Evolutionary conservation across 2,888 invertebrate genomes (phyloP), one percentile per base, ranked within the genome.

Genomic region (Campaea margaritaria): DNA sequence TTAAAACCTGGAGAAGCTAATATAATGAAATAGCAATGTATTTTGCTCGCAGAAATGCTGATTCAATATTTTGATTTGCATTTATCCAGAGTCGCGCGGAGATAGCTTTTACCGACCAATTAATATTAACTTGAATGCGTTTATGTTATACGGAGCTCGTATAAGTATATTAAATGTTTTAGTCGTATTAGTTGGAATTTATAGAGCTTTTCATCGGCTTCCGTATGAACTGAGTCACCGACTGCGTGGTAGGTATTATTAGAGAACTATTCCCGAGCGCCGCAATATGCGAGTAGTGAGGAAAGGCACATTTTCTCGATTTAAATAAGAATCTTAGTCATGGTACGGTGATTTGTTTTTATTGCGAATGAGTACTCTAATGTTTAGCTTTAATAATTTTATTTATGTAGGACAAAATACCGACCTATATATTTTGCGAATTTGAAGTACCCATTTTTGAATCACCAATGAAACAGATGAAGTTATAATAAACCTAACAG

Each of bases 181-280:
- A 73, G 70, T 73, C 64, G 76, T 83, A 86, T 84, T 81, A 73
- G 70, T 73, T 64, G 76, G 79, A 82, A 85, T 87, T 83, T 83
- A 83, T 83, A 82, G 78, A 81, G 74, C 78, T 85, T 86, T 84
- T 83, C 80, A 76, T 78, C 76, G 76, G 81, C 83, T 87, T 86
- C 85, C 83, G 83, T 75, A 76, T 83, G 76, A 74, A 83, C 76
- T 89, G 89, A 87, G 78, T 67, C 78, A 73, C 39, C 21, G 51
- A 62, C 74, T 31, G 70, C 67, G 67, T 54, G 72, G 14, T 34
- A 56, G 34, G 64, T 88, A 88, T 87, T 85, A 81, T 83, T 88
- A 87, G 85, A 74, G 64, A 69, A 65, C 82, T 88, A 87, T 87
- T 86, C 82, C 81, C 74, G 81, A 76, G 67, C 72, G 41, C 48